Evolutionary conservation across 64 coral and sea anemone genomes (phyloP), one percentile per base, ranked within the genome.

Genomic region (Stichodactyla mertensii): DNA sequence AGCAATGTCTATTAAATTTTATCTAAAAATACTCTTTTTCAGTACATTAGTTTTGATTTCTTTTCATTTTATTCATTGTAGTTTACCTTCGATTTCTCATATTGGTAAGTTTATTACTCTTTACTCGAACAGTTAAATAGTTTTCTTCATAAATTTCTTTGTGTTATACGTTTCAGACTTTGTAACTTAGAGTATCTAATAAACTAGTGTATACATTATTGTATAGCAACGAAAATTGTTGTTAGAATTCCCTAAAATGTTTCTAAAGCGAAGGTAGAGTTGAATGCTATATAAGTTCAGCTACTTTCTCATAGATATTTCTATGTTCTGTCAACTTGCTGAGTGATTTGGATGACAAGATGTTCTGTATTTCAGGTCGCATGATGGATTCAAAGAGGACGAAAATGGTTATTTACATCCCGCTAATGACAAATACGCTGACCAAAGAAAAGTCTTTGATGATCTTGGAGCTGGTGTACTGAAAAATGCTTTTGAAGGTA

Each of bases 81-180:
- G 97, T 99, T 99, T 16, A 88, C 97, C 2, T 99, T 99, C 78
- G 97, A 99, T 74, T 99, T 95, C 55, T 99, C 97, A 1, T 99
- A 99, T 78, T 99, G 97, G 97, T 99, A 84, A 99, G 97, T 95
- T 95, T 5, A 81, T 8, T 6, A 9, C 22, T 22, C 62, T 66
- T 66, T 6, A 5, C 22, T 22, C 22, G 19, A 23, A 19, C 9
- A 74, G 9, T 31, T 74, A 26, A 74, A 23, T 74, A 20, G 69
- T 23, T 27, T 74, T 74, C 24, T 74, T 31, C 22, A 23, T 23
- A 9, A 22, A 8, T 69, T 69, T 18, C 9, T 8, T 69, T n/a
- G 18, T 69, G 4, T 22, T 0, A 1, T 23, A n/a, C 19, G 18
- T 7, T 22, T 31, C 12, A 22, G 5, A 22, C 66, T 7, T 70